Evolutionary conservation across 2,113 vertebrate genomes (phyloP).

Genomic region (Phainopepla nitens): DNA sequence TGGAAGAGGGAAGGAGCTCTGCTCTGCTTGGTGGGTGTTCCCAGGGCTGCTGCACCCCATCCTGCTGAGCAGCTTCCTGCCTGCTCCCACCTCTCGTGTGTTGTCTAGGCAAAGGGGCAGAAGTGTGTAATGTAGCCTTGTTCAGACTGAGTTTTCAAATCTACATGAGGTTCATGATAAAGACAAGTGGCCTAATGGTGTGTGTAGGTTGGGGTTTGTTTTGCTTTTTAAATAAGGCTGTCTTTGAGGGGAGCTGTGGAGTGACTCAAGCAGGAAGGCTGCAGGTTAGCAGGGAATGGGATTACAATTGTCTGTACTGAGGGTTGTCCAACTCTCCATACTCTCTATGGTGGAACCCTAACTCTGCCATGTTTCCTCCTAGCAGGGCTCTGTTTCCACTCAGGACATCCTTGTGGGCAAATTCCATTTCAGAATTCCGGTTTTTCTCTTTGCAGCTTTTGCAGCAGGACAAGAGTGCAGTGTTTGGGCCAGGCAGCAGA

Average conservation of each 20-base stretch:
- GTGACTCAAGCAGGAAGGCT: background rate
- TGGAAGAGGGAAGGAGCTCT: background rate
- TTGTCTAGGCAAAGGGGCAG: background rate
- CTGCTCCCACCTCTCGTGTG: fast-evolving
- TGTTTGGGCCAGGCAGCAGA: background rate
- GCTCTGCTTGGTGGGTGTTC: background rate
- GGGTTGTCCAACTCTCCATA: fast-evolving
- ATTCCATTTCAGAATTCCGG: background rate
- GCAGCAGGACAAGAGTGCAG: background rate
- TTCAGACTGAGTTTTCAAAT: background rate
- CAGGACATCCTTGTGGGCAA: background rate
- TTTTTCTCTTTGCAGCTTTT: background rate
- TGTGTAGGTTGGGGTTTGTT: background rate
- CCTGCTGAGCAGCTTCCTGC: background rate
- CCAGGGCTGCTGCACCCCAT: background rate
- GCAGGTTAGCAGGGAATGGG: background rate
- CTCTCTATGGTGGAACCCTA: background rate
- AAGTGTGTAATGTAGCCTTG: background rate
- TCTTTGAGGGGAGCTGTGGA: background rate
- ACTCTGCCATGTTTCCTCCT: background rate
- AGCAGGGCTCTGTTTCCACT: background rate
- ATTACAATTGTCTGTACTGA: background rate
- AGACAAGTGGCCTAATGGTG: too few relatives aligned
- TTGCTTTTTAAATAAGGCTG: background rate
- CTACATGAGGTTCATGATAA: fast-evolving